Evolutionary conservation across 2,113 vertebrate species (phyloP).

Genomic region (Neodon shergylaensis): DNA sequence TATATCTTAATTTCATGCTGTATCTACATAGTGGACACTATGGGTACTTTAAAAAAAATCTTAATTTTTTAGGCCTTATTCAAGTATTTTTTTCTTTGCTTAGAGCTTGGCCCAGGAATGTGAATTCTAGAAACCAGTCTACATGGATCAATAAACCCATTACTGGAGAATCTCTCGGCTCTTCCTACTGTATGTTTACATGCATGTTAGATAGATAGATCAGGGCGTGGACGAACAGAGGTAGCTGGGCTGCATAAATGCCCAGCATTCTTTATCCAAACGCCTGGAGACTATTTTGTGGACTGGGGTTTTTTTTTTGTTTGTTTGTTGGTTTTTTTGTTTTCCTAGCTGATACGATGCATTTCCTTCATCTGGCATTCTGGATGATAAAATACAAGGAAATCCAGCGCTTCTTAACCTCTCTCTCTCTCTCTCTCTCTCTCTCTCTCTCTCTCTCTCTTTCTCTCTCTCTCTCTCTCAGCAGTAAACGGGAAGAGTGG

Average conservation of each 20-base stretch:
- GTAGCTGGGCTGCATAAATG: not conserved
- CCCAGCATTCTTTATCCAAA: not conserved
- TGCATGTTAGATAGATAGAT: not conserved
- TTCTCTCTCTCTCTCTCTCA: not conserved
- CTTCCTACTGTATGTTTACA: not conserved
- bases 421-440: no score
- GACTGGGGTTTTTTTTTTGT: constrained; percentile 1
- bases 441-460: no score
- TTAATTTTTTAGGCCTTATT: constrained; percentile 31
- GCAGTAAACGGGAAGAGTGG: not conserved
- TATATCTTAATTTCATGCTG: not conserved
- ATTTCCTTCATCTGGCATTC: constrained; percentile 10
- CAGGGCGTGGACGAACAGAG: not conserved
- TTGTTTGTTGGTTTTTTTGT: no score
- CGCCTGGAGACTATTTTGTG: not conserved
- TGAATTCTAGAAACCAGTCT: not conserved
- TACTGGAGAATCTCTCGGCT: not conserved
- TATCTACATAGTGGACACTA: not conserved
- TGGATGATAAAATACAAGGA: not conserved
- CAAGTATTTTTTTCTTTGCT: not conserved
- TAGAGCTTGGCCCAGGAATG: constrained; percentile 7
- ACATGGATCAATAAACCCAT: not conserved
- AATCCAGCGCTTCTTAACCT: not conserved
- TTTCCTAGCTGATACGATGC: not conserved
- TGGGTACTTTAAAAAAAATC: not conserved